Evolutionary conservation across 2,888 invertebrate species (phyloP), one percentile per base, ranked within the genome.

Genomic region (Trissolcus brochymenae): DNA sequence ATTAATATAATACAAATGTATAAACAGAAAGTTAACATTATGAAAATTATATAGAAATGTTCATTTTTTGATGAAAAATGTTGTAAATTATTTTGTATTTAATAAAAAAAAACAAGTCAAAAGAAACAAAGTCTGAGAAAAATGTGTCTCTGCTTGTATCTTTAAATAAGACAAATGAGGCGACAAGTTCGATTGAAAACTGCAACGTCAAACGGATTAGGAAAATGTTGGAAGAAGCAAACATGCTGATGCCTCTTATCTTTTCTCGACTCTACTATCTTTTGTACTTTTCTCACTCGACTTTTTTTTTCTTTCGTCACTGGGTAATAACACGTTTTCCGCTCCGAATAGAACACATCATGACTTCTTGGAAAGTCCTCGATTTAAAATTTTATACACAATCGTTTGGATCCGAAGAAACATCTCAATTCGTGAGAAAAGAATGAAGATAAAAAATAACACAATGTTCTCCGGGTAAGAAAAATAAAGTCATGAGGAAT

Each of bases 241-340:
- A 46, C 46, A 46, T 46, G n/a, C 46, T 14, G 14, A 46, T 46
- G 46, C 16, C 14, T 6, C 46, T 46, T 46, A 46, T 46, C 46
- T 46, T 46, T 46, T 46, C 46, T 46, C 14, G 16, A 14, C 46
- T n/a, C 16, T 7, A 46, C 14, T 46, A 46, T 46, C 46, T 46
- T 46, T 16, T 16, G 16, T 46, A 46, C n/a, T 46, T 46, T 16
- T 46, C 46, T 7, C 46, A 46, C 16, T 46, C 16, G 46, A 46
- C 2, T 1, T 46, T 46, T 1, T 9, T 9, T 11, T 6, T 16
- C 16, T 43, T 14, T 46, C 4, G 16, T n/a, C 46, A 7, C n/a
- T 14, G 46, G 14, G 16, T 16, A 46, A 46, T 46, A 46, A 46
- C 46, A 16, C 46, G 46, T 46, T 46, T 46, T 46, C 16, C 46